phyloP scores from a whole-genome alignment of 2,113 vertebrate genomes.

The Periophthalmus modestus region DNA sequence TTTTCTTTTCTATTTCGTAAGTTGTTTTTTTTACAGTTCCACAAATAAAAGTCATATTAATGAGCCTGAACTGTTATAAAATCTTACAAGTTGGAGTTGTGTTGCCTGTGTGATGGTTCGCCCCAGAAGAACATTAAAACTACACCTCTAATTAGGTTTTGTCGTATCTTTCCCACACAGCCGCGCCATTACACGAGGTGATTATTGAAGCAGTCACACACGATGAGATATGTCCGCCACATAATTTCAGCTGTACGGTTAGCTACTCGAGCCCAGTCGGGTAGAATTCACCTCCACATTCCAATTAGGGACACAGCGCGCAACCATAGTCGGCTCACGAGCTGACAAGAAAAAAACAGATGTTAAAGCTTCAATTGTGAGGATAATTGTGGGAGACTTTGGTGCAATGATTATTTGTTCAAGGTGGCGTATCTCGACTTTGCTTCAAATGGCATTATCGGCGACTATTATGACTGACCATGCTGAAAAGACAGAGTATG shows the following conservation, averaged over 20 bases:
- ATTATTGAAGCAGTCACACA: constrained; percentile 18
- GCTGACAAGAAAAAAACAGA: not conserved
- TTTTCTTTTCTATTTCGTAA: not conserved
- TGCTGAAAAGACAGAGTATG: too few relatives aligned
- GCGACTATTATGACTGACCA: too few relatives aligned
- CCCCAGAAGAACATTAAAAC: not conserved
- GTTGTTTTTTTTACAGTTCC: not conserved
- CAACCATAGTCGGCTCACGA: not conserved
- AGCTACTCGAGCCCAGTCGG: not conserved
- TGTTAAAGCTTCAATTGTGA: not conserved
- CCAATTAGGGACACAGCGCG: constrained; percentile 6
- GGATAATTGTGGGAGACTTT: not conserved
- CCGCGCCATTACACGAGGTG: not conserved
- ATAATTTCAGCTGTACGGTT: constrained; percentile 8
- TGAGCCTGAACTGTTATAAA: not conserved
- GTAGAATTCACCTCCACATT: constrained; percentile 12
- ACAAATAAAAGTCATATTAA: not conserved
- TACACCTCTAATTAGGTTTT: constrained; percentile 38
- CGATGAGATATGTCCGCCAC: not conserved
- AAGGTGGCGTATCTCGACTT: too few relatives aligned
- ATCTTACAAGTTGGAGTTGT: not conserved
- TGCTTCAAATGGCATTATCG: too few relatives aligned
- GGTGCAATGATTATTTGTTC: not conserved
- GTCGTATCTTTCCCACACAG: constrained; percentile 36
- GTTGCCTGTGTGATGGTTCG: not conserved